phyloP scores from a whole-genome alignment of 2,113 vertebrate species.

The Protomyctophum bolini region DNA sequence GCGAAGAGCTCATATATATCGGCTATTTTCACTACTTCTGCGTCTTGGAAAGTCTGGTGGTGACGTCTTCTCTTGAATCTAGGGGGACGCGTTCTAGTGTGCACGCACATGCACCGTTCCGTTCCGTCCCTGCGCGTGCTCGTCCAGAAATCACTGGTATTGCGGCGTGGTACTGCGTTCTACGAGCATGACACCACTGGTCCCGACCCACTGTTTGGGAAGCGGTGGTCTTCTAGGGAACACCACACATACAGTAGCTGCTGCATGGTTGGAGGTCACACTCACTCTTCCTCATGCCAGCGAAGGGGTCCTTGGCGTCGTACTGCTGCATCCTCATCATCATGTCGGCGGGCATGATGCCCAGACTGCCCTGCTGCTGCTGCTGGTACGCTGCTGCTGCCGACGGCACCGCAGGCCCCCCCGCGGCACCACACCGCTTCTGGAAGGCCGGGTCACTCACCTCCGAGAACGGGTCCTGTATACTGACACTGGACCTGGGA shows the following conservation, averaged over 20 bases:
- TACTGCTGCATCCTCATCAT: conserved; percentile 96
- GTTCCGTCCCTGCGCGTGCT: too few species aligned
- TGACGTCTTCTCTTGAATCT: too few species aligned
- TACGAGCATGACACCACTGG: too few species aligned
- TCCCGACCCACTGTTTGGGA: too few species aligned
- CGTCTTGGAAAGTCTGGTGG: too few species aligned
- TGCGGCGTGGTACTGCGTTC: too few species aligned
- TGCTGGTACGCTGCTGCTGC: conserved; percentile 85
- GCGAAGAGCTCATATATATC: too few species aligned
- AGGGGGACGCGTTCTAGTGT: too few species aligned
- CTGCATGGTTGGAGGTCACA: conserved; percentile 15
- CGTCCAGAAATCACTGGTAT: too few species aligned
- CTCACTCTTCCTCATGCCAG: conserved; percentile 96
- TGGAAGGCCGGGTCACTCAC: conserved; percentile 90
- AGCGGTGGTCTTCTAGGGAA: too few species aligned
- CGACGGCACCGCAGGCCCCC: conserved; percentile 74
- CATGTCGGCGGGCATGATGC: conserved; percentile 86
- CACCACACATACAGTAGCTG: conserved; percentile 8
- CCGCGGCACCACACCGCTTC: conserved; percentile 71
- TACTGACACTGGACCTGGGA: conserved; percentile 86
- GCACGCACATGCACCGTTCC: too few species aligned
- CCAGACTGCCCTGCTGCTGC: conserved; percentile 87
- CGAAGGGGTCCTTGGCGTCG: conserved; percentile 95
- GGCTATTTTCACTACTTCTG: too few species aligned
- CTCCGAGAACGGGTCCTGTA: conserved; percentile 95